Base-by-base conservation (phyloP, 1,140 invertebrate species). In the Zaprionus ornatus region DNA sequence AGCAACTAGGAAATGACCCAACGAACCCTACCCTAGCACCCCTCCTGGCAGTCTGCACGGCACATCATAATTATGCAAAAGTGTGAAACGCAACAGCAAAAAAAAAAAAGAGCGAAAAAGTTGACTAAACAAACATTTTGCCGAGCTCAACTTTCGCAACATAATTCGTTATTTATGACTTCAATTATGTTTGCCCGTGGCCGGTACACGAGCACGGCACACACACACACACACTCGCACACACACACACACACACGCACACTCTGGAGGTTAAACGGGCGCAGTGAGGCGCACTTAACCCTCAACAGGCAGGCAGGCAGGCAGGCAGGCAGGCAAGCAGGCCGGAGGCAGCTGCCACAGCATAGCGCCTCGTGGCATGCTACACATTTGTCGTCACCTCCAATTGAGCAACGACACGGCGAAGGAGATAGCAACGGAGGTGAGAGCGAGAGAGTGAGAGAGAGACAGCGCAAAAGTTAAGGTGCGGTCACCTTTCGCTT, bases 121-220 rank as follows among this genome's bases (percentile, higher is more conserved):
- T 75, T 80, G 64, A 79, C 84, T 84, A 80, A 88, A 80, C 77
- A 80, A 78, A 83, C 77, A 75, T 50, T 63, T 78, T 63, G 63
- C 82, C 66, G 29, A 67, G 81, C 84, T 81, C 78, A 73, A 78
- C 85, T 88, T 88, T 90, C 68, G 73, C 68, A 88, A 90, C 84
- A 88, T 88, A 88, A 88, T 88, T 88, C 85, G 84, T 88, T 90
- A 88, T 88, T 88, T 88, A 88, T 88, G 80, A 88, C 80, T 90
- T 88, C 84, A 88, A 88, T 88, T 88, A 88, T 88, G 85, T 88
- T 88, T 78, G 85, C 85, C 84, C 70, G 74, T 80, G 77, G 84
- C 74, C 57, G 62, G 50, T 57, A 59, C 37, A 68, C 71, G 57
- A 42, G 63, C 21, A 29, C n/a, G 50, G 32, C 50, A 59, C 25